Percentiles rank a stretch among this genome's conserved stretches.
Conservation (phyloP, 2,797 vertebrate species). For the Argentina silus region DNA sequence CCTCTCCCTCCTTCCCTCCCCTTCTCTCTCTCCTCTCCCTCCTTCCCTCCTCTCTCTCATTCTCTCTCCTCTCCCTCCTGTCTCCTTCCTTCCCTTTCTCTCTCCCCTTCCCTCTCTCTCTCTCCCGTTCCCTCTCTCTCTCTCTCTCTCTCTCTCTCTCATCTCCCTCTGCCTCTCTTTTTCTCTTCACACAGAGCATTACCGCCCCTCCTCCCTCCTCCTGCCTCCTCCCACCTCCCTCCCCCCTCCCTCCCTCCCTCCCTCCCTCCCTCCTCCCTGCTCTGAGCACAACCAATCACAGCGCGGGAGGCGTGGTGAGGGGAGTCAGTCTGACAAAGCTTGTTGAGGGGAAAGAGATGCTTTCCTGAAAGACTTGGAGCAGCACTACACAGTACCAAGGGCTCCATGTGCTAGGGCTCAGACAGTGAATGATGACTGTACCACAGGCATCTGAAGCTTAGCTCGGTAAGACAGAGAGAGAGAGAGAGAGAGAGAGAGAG, state of each 20-base stretch:
- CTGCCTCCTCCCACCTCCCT: constrained; percentile 11
- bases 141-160: constrained; percentile 22
- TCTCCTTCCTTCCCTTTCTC: constrained; percentile 27
- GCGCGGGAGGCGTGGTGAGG: constrained; percentile 61
- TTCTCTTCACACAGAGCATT: constrained; percentile 2
- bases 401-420: constrained; percentile 37
- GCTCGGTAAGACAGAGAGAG: constrained; percentile 35
- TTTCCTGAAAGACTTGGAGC: constrained; percentile 66
- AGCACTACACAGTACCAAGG: constrained; percentile 32
- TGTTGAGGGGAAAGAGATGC: constrained; percentile 65
- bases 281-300: constrained; percentile 68
- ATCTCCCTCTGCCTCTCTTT: constrained; percentile 35
- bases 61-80: constrained; percentile 25
- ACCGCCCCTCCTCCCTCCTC: constrained; percentile 32
- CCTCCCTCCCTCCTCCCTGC: constrained; percentile 25
- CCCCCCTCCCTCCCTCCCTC: constrained; percentile 25
- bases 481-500: constrained; percentile 32
- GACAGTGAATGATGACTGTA: constrained; percentile 67
- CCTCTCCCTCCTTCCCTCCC: constrained; percentile 5
- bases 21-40: background rate
- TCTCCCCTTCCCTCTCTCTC: background rate
- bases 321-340: constrained; percentile 57
- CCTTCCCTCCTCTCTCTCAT: constrained; percentile 1
- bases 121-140: background rate
- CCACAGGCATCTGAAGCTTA: constrained; percentile 48